Conservation (phyloP, 1,140 invertebrate genomes). For the Ips typographus region DNA sequence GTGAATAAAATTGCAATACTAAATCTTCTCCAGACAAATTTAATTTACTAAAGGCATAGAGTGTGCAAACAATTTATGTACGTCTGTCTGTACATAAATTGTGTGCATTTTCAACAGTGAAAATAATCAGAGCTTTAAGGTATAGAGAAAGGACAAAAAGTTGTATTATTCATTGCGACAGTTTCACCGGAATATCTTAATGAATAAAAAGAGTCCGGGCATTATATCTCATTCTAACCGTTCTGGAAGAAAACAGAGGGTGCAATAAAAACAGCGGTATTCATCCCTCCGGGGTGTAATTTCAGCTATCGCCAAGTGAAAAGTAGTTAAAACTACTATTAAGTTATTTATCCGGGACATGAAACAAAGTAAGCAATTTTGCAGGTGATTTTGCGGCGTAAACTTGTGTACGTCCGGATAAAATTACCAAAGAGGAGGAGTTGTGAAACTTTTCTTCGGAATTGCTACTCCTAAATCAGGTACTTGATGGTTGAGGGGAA, state of each 20-base stretch:
- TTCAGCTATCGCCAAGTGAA: slow-evolving; percentile 3
- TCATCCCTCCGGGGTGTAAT: neutral
- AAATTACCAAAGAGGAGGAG: neutral
- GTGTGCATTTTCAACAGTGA: too few relatives aligned
- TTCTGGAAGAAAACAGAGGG: neutral
- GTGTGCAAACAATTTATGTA: neutral
- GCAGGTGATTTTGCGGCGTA: slow-evolving; percentile 7
- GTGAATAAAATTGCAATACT: too few relatives aligned
- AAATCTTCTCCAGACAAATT: too few relatives aligned
- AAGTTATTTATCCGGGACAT: slow-evolving; percentile 13
- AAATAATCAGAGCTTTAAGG: too few relatives aligned
- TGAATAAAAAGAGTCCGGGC: neutral
- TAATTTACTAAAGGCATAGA: neutral
- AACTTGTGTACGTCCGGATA: neutral
- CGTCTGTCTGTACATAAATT: neutral
- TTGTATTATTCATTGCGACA: neutral
- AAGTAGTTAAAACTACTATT: slow-evolving; percentile 12
- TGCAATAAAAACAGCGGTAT: neutral
- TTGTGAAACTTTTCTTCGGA: neutral
- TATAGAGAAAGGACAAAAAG: too few relatives aligned
- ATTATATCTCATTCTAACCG: slow-evolving; percentile 2
- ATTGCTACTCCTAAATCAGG: neutral
- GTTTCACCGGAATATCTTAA: slow-evolving; percentile 2
- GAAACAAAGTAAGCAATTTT: slow-evolving; percentile 5
- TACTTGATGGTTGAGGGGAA: neutral